phyloP scores from a whole-genome alignment of 2,797 vertebrate genomes.

The Spizella passerina region DNA sequence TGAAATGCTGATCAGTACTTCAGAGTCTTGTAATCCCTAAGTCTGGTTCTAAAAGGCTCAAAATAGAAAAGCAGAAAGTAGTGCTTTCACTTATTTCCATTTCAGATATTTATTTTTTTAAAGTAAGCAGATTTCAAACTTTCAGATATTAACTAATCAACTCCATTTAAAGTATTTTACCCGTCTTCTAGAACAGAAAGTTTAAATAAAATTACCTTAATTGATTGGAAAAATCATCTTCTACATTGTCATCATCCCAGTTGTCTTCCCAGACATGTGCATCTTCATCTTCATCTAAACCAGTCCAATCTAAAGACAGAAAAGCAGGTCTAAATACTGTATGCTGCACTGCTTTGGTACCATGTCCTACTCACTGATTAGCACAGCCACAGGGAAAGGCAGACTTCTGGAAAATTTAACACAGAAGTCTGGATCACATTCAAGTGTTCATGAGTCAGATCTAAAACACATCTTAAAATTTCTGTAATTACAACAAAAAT shows the following conservation, averaged over 20 bases:
- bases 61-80: background rate
- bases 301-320: slow-evolving; percentile 90
- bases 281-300: slow-evolving; percentile 97
- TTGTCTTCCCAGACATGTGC: slow-evolving; percentile 99
- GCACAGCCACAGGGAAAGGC: background rate
- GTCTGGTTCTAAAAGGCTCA: background rate
- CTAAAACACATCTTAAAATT: background rate
- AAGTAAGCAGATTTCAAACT: background rate
- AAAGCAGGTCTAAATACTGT: background rate
- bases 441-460: background rate
- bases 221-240: slow-evolving; percentile 98
- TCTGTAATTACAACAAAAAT: background rate
- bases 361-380: background rate
- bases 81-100: background rate
- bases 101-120: background rate
- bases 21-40: background rate
- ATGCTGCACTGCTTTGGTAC: background rate
- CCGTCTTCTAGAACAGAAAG: background rate
- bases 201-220: slow-evolving; percentile 82
- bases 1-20: background rate
- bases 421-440: background rate
- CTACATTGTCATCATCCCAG: slow-evolving; percentile 99
- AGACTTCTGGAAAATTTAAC: background rate
- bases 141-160: background rate
- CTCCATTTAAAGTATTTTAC: background rate